Evolutionary conservation across 30 jellyfish, hydroid and myxozoan species (phyloP).

Genomic region (Hydractinia echinata): DNA sequence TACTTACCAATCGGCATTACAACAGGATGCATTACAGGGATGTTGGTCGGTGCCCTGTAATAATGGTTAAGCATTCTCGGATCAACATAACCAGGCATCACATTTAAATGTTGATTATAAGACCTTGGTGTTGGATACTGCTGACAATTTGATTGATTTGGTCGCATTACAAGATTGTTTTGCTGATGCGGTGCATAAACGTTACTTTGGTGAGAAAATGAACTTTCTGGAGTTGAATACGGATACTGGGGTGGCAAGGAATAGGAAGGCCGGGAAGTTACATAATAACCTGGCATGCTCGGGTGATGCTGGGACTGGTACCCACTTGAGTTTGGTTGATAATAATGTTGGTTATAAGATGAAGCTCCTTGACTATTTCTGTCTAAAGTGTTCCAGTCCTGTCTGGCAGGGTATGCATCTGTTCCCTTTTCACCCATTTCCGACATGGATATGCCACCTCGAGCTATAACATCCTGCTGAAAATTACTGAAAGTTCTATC

Average conservation of each 20-base stretch:
- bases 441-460: not conserved
- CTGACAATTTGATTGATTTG: constrained; percentile 12
- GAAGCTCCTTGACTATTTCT: not conserved
- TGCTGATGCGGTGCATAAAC: not conserved
- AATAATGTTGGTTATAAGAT: not conserved
- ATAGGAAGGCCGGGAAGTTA: not conserved
- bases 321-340: not conserved
- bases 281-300: not conserved
- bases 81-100: not conserved
- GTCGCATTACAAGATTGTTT: not conserved
- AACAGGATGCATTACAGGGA: constrained; percentile 1
- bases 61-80: constrained; percentile 9
- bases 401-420: not conserved
- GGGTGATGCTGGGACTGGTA: not conserved
- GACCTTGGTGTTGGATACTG: not conserved
- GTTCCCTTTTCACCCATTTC: not conserved
- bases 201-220: not conserved
- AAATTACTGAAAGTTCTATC: not conserved
- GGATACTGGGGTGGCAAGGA: not conserved
- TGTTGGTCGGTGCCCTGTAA: constrained; percentile 3
- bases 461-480: not conserved
- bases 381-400: not conserved
- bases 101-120: not conserved
- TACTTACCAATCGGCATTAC: constrained; percentile 11
- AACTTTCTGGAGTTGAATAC: not conserved